A percentile compares a stretch with the other conserved stretches of the same genome.
phyloP scores from a whole-genome alignment of 2,888 invertebrate genomes.

The Meiosimyza platycephala region DNA sequence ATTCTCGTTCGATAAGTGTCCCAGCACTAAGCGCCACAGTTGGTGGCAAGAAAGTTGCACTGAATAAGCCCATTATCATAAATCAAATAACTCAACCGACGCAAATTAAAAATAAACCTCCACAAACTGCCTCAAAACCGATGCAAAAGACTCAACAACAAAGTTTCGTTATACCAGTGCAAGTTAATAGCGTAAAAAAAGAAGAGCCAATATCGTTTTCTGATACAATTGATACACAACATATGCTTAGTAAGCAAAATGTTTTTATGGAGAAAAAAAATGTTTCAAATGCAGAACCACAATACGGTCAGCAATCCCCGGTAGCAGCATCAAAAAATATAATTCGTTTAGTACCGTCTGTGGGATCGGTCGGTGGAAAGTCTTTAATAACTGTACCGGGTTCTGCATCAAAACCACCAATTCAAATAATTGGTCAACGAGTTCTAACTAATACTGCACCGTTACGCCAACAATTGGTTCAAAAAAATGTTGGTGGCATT shows the following conservation, averaged over 20 bases:
- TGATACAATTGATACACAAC: constrained; percentile 14
- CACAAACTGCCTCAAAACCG: constrained; percentile 24
- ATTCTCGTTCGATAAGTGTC: constrained; percentile 37
- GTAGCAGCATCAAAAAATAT: constrained; percentile 53
- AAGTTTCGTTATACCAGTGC: constrained; percentile 16
- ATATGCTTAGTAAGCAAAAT: constrained; percentile 6
- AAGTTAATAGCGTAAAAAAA: background rate
- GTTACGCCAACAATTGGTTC: constrained; percentile 47
- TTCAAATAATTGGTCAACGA: constrained; percentile 54
- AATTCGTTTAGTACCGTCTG: constrained; percentile 53
- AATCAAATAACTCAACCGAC: constrained; percentile 49
- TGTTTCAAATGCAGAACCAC: constrained; percentile 13
- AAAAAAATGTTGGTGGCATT: constrained; percentile 47
- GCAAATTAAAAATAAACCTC: constrained; percentile 38
- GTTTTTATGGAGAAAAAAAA: constrained; percentile 21
- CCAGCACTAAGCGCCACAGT: constrained; percentile 43
- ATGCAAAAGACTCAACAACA: constrained; percentile 34
- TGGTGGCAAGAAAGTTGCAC: constrained; percentile 54
- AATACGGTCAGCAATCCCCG: background rate
- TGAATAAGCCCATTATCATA: constrained; percentile 61
- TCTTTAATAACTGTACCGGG: constrained; percentile 43
- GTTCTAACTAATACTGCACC: constrained; percentile 51
- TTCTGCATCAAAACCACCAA: constrained; percentile 28
- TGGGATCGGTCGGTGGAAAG: constrained; percentile 38
- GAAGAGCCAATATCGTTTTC: background rate